Conservation (phyloP, 2,113 vertebrate genomes). For the Rhinoptilus africanus region DNA sequence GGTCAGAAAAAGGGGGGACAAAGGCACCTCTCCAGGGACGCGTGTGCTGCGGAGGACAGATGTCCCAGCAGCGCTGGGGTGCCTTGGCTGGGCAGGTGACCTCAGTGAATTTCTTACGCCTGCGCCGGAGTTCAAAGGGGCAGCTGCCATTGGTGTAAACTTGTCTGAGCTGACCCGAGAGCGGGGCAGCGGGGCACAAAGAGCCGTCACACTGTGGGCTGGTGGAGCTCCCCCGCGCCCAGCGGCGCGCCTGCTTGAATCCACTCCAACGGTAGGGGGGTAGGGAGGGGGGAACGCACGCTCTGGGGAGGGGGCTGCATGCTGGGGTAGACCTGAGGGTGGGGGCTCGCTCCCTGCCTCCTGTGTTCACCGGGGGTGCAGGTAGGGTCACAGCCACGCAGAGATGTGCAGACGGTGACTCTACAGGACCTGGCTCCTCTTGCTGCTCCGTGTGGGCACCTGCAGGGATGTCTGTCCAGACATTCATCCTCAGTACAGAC, state of each 20-base stretch:
- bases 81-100: background rate
- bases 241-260: background rate
- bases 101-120: background rate
- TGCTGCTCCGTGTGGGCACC: background rate
- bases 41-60: background rate
- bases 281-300: background rate
- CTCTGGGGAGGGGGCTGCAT: background rate
- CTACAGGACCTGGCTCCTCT: background rate
- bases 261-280: background rate
- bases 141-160: background rate
- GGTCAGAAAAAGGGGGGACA: background rate
- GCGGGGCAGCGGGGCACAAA: background rate
- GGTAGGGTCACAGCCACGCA: background rate
- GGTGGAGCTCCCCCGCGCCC: background rate
- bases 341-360: background rate
- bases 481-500: background rate
- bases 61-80: background rate
- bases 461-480: background rate
- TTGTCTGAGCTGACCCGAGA: background rate
- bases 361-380: background rate
- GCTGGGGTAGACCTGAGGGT: background rate
- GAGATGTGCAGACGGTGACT: background rate
- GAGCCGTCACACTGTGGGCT: background rate
- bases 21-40: background rate
- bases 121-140: background rate